Evolutionary conservation across 2,113 vertebrate species (phyloP).

Genomic region (Capra hircus): DNA sequence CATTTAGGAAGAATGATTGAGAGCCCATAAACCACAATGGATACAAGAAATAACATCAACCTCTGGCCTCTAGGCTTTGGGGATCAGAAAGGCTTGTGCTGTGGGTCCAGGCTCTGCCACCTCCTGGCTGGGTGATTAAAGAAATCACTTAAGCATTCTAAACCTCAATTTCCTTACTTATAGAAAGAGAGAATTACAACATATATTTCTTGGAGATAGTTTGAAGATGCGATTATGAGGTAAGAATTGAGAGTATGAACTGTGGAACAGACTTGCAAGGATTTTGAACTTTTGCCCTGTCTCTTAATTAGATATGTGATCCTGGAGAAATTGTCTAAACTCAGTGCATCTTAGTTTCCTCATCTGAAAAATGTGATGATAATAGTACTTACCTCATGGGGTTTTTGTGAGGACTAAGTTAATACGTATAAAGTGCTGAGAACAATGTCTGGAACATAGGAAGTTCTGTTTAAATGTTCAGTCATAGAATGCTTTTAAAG

Average conservation of each 20-base stretch:
- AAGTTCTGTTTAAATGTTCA: not conserved
- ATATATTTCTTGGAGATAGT: not conserved
- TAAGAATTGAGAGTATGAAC: not conserved
- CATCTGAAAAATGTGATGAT: not conserved
- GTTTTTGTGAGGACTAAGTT: not conserved
- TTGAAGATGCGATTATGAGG: not conserved
- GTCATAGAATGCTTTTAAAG: not conserved
- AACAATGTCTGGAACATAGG: not conserved
- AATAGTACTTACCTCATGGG: not conserved
- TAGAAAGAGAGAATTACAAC: not conserved
- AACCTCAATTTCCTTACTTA: not conserved
- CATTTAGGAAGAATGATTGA: not conserved
- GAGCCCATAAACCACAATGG: not conserved
- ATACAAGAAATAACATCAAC: not conserved
- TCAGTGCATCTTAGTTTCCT: not conserved
- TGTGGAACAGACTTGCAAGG: not conserved
- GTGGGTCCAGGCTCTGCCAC: not conserved
- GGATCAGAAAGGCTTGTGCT: not conserved
- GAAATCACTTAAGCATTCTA: not conserved
- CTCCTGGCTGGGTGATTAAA: not conserved
- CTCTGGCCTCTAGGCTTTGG: not conserved
- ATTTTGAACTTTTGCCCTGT: not conserved
- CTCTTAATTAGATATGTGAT: not conserved
- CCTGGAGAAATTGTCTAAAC: not conserved
- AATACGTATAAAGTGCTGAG: not conserved